Conservation (phyloP, 2,888 invertebrate species). For the Leucozona laternaria region DNA sequence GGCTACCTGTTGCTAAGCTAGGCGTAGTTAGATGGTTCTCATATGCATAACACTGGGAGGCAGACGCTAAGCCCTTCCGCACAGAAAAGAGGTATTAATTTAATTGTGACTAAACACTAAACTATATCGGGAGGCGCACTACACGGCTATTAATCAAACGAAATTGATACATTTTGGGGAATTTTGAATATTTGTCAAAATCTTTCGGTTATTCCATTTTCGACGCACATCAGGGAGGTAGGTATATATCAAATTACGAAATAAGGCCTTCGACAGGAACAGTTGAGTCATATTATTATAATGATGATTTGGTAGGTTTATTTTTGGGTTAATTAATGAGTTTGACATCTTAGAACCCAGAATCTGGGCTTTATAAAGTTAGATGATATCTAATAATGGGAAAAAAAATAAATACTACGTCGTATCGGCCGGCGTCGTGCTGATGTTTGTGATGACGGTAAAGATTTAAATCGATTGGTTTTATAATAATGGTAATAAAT, state of each 20-base stretch:
- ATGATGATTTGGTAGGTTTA: constrained; percentile 24
- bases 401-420: constrained; percentile 21
- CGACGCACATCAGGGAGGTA: constrained; percentile 1
- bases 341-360: constrained; percentile 53
- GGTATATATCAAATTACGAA: constrained; percentile 53
- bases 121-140: constrained; percentile 34
- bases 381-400: constrained; percentile 15
- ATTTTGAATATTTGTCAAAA: constrained; percentile 63
- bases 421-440: neutral
- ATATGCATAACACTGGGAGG: constrained; percentile 30
- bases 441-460: constrained; percentile 24
- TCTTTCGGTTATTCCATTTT: constrained; percentile 42
- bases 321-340: constrained; percentile 64
- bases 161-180: constrained; percentile 71
- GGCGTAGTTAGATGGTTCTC: constrained; percentile 22
- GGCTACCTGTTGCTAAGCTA: constrained; percentile 32
- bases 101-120: constrained; percentile 18
- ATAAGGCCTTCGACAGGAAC: constrained; percentile 4
- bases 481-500: constrained; percentile 52
- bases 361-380: constrained; percentile 33
- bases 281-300: constrained; percentile 54
- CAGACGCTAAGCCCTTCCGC: neutral
- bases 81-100: constrained; percentile 12
- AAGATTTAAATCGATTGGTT: constrained; percentile 58
- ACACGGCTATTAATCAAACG: constrained; percentile 58